phyloP scores from a whole-genome alignment of 2,113 vertebrate species.

The Limnothrissa miodon region DNA sequence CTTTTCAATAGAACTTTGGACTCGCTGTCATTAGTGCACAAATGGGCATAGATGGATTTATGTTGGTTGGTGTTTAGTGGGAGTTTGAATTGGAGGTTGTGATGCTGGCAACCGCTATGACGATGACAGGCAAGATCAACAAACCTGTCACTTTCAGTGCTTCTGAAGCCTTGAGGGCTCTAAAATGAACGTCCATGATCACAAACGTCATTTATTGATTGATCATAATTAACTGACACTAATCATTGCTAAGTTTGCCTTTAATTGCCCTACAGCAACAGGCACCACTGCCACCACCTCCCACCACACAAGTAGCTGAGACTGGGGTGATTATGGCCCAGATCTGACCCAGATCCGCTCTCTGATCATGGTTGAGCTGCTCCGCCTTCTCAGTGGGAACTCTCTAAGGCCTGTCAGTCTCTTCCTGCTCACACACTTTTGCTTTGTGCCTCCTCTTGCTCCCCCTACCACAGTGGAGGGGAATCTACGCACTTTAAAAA shows the following conservation, averaged over 20 bases:
- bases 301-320: neutral
- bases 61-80: neutral
- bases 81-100: neutral
- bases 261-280: neutral
- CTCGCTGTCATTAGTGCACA: neutral
- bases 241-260: neutral
- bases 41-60: neutral
- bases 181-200: neutral
- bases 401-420: neutral
- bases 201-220: neutral
- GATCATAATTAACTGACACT: neutral
- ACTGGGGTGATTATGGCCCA: neutral
- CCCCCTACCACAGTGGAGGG: neutral
- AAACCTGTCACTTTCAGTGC: neutral
- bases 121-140: neutral
- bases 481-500: conserved; percentile 5
- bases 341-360: neutral
- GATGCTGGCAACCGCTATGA: neutral
- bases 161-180: neutral
- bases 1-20: neutral
- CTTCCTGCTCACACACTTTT: neutral
- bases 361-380: neutral
- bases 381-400: neutral
- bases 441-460: neutral
- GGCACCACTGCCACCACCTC: neutral